phyloP scores from a whole-genome alignment of 2,888 invertebrate genomes.

The Caenorhabditis virilis region DNA sequence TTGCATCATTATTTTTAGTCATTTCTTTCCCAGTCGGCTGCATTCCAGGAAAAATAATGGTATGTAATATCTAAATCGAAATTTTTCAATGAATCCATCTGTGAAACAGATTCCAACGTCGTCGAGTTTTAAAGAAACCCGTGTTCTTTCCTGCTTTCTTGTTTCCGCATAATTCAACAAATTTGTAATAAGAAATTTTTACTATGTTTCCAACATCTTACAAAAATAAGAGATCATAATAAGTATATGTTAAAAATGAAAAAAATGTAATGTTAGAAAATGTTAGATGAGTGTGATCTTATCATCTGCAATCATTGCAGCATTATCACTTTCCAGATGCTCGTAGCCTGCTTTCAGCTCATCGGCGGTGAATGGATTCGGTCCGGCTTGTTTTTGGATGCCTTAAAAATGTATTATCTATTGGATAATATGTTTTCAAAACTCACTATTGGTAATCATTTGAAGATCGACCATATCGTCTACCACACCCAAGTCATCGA shows the following conservation, averaged over 20 bases:
- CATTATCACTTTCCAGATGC: slow-evolving; percentile 59
- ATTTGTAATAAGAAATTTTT: slow-evolving; percentile 4
- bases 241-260: slow-evolving; percentile 7
- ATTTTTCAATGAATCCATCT: too few species aligned
- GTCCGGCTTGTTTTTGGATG: slow-evolving; percentile 52
- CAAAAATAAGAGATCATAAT: slow-evolving; percentile 14
- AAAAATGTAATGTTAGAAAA: neutral
- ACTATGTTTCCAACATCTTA: neutral
- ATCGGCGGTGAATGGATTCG: slow-evolving; percentile 49
- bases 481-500: slow-evolving; percentile 52
- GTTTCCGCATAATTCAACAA: too few species aligned
- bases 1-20: too few species aligned
- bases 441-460: slow-evolving; percentile 42
- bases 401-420: slow-evolving; percentile 20
- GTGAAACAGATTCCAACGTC: too few species aligned
- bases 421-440: neutral
- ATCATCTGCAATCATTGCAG: slow-evolving; percentile 59
- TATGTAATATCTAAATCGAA: too few species aligned
- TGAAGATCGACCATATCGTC: slow-evolving; percentile 49
- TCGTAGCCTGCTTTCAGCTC: slow-evolving; percentile 62
- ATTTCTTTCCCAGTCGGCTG: too few species aligned
- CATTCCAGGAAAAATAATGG: too few species aligned
- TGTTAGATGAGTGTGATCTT: slow-evolving; percentile 54
- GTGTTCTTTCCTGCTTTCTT: too few species aligned
- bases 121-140: too few species aligned